Evolutionary conservation across 2,888 invertebrate genomes (phyloP), one percentile per base, ranked within the genome.

Genomic region (Lochmaea capreae): DNA sequence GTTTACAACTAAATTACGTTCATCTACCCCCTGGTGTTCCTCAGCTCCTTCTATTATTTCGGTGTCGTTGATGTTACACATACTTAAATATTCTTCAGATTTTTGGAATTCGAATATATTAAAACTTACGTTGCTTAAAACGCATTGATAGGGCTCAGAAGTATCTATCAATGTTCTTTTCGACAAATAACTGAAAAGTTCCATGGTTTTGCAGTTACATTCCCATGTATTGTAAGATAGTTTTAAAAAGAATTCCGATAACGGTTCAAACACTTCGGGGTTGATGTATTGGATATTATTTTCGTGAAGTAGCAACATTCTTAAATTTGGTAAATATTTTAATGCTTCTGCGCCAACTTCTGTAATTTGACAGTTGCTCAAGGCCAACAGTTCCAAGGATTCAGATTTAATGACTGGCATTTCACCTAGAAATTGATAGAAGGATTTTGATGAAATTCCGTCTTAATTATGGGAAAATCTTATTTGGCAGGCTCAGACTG

Each of bases 271-370:
- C 26, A 84, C 79, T 16, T 77, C 77, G 8, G 80, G 77, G n/a
- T 81, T 76, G 14, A 86, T 76, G 11, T 76, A 75, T 14, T 82
- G 78, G n/a, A 87, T 79, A 71, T 85, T 85, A 77, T 87, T 87
- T 57, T 83, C 81, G 63, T 84, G 82, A 66, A 87, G 72, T 18
- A 85, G 78, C 14, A 87, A 75, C 33, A 83, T 65, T 73, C 80
- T 79, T 58, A 87, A 77, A 67, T 83, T 85, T 2, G 86, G 85
- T 49, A 87, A 71, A 58, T 80, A 72, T 26, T 77, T 77, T 14
- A 87, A 76, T 43, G 81, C 75, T 22, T 84, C 81, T 16, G 70
- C 73, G n/a, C 79, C 75, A 59, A 86, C 80, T 43, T 72, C 72
- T 10, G 82, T 76, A 42, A 87, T 79, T 73, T 85, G 84, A 18